Evolutionary conservation across 2,888 invertebrate genomes (phyloP).

Genomic region (Macropis europaea): DNA sequence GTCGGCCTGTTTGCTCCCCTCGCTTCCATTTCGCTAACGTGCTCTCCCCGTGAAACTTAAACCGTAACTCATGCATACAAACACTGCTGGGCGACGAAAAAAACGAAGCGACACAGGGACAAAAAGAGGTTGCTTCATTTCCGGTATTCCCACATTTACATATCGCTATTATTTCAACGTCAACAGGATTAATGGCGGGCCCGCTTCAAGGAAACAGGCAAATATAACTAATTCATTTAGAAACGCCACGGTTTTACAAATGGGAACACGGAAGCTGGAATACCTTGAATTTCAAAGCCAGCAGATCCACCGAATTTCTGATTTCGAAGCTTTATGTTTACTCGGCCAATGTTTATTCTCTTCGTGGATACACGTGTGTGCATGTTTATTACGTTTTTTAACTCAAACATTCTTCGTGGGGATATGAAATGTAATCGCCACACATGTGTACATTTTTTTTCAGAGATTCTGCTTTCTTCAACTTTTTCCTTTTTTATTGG

Average conservation of each 20-base stretch:
- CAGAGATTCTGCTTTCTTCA: too few relatives aligned
- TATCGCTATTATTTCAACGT: slow-evolving; percentile 39
- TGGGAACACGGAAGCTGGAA: neutral
- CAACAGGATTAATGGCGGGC: slow-evolving; percentile 35
- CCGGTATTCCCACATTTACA: slow-evolving; percentile 37
- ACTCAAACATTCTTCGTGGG: too few relatives aligned
- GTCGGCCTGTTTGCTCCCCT: slow-evolving; percentile 1
- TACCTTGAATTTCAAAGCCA: neutral
- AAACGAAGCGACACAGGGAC: neutral
- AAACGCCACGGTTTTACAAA: neutral
- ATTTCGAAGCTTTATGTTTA: too few relatives aligned
- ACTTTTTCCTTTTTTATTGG: too few relatives aligned
- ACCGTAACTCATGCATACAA: slow-evolving; percentile 38
- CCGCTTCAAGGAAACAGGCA: neutral
- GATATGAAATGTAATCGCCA: too few relatives aligned
- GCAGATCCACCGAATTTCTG: too few relatives aligned
- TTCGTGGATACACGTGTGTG: too few relatives aligned
- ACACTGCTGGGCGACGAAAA: slow-evolving; percentile 19
- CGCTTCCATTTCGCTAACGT: slow-evolving; percentile 15
- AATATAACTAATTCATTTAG: slow-evolving; percentile 26
- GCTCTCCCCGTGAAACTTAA: slow-evolving; percentile 28
- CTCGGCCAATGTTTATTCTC: too few relatives aligned
- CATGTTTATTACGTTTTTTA: too few relatives aligned
- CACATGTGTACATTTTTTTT: too few relatives aligned
- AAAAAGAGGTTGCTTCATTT: slow-evolving; percentile 24